These are phyloP conservation scores for Poecilia gillii DNA, from an alignment of 2,797 vertebrate genomes.

Conservation along the genomic window DNA sequence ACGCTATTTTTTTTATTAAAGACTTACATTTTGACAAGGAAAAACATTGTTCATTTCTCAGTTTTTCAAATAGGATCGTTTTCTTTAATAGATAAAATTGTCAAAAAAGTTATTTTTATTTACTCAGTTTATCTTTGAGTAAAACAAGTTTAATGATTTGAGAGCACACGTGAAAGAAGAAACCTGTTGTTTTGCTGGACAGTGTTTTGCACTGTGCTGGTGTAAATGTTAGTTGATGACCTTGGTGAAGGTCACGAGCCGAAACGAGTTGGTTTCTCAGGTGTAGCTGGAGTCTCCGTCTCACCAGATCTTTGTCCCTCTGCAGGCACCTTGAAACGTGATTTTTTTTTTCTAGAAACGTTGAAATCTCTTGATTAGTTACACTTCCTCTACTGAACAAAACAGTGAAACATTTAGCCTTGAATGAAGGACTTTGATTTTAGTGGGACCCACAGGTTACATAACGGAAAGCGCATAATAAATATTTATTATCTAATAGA, in stretches of 20 bases:
- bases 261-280: not conserved
- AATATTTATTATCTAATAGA: not conserved
- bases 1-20: not conserved
- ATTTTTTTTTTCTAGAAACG: not conserved
- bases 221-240: not conserved
- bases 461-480: not conserved
- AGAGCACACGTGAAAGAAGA: not conserved
- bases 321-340: too few relatives aligned
- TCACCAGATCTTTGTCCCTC: not conserved
- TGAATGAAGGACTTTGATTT: not conserved
- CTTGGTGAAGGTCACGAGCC: not conserved
- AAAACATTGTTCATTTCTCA: not conserved
- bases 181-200: not conserved
- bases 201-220: not conserved
- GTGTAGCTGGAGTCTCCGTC: not conserved
- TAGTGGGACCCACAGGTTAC: not conserved
- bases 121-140: too few relatives aligned
- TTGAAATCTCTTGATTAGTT: not conserved
- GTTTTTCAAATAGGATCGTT: not conserved
- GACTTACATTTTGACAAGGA: not conserved
- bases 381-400: not conserved
- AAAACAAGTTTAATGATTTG: not conserved
- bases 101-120: too few relatives aligned
- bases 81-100: too few relatives aligned
- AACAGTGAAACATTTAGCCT: conserved; percentile 19